Evolutionary conservation across 1,140 invertebrate species (phyloP), one percentile per base, ranked within the genome.

Genomic region (Cherax destructor): DNA sequence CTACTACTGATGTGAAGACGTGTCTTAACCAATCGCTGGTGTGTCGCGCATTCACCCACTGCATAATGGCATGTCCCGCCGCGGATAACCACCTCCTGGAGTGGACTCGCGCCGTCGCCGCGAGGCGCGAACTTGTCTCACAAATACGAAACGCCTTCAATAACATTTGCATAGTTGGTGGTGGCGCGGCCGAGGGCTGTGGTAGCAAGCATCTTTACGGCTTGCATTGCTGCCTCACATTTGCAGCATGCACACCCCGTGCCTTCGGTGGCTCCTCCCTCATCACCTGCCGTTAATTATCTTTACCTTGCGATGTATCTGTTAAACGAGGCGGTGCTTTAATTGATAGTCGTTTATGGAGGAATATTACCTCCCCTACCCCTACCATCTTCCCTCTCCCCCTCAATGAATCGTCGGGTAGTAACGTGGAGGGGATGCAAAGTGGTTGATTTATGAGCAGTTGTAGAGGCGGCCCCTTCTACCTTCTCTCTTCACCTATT

Each of bases 151-250:
- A 56, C 47, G 56, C 83, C 77, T 83, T 61, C 87, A 72, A 89
- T 89, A 90, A 90, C 61, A 84, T 90, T 90, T 85, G 88, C 88
- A 90, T 90, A 90, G 88, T 61, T 47, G 81, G 52, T 83, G 69
- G 69, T 72, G 80, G 72, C 72, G 50, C 21, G 11, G 16, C 79
- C n/a, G 79, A 49, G n/a, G 56, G 65, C 65, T 59, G 76, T 4
- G 30, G 79, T 24, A 79, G 87, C 18, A 50, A 56, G 1, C 21
- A 47, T 74, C 77, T 56, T 88, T 81, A 72, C 86, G 41, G 49
- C 47, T 41, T 41, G 2, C 50, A 83, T 18, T 11, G 49, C 79
- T 76, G 24, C 47, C 87, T 83, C 47, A 18, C 5, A 16, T 5
- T 65, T 5, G 61, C 61, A 18, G 61, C 61, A 5, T 5, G 13